Evolutionary conservation across 2,113 vertebrate genomes (phyloP).

Genomic region (Lagopus leucura): DNA sequence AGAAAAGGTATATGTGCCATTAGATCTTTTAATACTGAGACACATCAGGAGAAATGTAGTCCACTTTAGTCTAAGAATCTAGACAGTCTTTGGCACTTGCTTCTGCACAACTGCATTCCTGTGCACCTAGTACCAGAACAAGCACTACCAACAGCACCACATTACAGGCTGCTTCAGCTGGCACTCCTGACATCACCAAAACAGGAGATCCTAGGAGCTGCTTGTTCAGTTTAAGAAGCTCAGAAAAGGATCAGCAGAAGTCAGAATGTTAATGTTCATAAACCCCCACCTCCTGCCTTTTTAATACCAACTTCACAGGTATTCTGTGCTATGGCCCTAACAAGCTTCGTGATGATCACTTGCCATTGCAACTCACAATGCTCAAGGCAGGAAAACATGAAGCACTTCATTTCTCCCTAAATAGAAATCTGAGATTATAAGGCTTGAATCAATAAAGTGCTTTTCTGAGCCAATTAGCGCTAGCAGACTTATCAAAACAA

Average conservation of each 20-base stretch:
- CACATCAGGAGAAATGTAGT: background rate
- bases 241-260: background rate
- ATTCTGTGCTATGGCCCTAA: background rate
- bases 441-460: background rate
- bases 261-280: background rate
- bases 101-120: background rate
- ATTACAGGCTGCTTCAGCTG: background rate
- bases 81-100: background rate
- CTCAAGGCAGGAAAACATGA: background rate
- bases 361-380: background rate
- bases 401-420: background rate
- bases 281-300: background rate
- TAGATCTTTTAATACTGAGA: background rate
- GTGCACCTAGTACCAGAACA: background rate
- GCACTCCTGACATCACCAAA: background rate
- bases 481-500: conserved; percentile 15
- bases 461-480: background rate
- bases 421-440: background rate
- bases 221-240: background rate
- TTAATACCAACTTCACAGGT: background rate
- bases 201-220: background rate
- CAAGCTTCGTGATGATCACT: background rate
- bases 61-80: fast-evolving
- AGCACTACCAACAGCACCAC: background rate
- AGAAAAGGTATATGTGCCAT: fast-evolving